Base-by-base conservation (phyloP, 1,140 invertebrate genomes). In the Pseudoatta argentina region DNA sequence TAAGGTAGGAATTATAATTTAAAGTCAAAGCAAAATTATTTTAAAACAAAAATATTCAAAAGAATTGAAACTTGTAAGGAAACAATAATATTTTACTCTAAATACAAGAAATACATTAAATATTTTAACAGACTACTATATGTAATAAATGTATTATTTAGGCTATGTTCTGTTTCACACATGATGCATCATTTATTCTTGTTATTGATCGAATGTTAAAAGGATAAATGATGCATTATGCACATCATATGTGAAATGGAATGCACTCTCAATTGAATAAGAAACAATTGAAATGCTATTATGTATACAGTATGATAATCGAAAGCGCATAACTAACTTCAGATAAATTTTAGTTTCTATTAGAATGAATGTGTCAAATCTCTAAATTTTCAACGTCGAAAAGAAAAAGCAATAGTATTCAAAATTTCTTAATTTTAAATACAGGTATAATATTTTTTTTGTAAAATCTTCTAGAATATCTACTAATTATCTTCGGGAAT, bases 291-390 rank as follows among this genome's bases (percentile, higher is more conserved):
- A 61, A 83, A 61, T 30, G 14, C 5, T 73, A 18, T 4, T 18
- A 27, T 24, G 24, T 34, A 2, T 30, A 59, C 59, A 34, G 10
- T 66, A 44, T 72, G 12, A 39, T 48, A 21, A 75, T 48, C 2
- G 55, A 73, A 39, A 55, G 44, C 3, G 7, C 30, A 21, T 24
- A 83, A 61, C 79, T 51, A 44, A 73, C 69, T 83, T 83, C 79
- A 83, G 69, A 34, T 24, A 83, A 83, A 75, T 83, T 75, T 83
- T 34, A 73, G 55, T 83, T 75, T 51, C 30, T 3, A 21, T n/a
- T 57, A 7, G 34, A 61, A 59, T n/a, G 4, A 14, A 82, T 21
- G 27, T 83, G 69, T 83, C 69, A 83, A 63, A 83, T 34, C 48
- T 75, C 27, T 51, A 83, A 83, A 83, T 83, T 75, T 48, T 48